Conservation (phyloP, 2,797 vertebrate species). For the Ara ararauna region DNA sequence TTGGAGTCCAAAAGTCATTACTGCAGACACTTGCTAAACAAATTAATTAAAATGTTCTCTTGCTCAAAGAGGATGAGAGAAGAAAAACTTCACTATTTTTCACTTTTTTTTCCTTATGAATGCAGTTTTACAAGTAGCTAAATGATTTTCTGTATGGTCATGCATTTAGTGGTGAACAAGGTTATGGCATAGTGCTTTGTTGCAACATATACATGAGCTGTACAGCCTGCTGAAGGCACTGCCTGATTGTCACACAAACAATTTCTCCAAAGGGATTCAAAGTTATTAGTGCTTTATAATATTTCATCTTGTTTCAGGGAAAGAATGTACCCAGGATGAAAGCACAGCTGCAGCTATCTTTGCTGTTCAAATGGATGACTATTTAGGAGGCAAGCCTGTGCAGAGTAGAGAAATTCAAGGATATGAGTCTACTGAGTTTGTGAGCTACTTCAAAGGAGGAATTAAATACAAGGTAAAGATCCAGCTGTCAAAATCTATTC, state of each 20-base stretch:
- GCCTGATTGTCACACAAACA: background rate
- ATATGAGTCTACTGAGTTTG: constrained; percentile 88
- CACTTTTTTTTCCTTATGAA: background rate
- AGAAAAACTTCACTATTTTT: background rate
- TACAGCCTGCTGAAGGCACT: background rate
- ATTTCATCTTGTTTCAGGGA: constrained; percentile 76
- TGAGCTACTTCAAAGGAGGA: constrained; percentile 90
- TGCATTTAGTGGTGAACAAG: background rate
- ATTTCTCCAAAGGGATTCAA: background rate
- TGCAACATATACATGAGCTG: background rate
- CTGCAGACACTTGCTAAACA: background rate
- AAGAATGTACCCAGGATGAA: constrained; percentile 91
- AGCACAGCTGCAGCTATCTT: constrained; percentile 90
- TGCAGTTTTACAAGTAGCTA: background rate
- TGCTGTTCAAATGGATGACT: constrained; percentile 90
- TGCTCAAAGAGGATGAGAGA: background rate
- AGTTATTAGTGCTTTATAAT: background rate
- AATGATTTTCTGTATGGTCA: background rate
- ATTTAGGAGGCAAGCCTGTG: constrained; percentile 88
- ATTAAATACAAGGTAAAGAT: constrained; percentile 89
- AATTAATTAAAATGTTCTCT: background rate
- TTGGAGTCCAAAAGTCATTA: background rate
- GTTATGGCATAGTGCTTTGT: background rate
- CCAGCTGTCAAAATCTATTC: background rate
- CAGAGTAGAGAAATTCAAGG: constrained; percentile 90